A percentile compares a stretch with the other conserved stretches of the same genome.
Evolutionary conservation across 2,113 vertebrate genomes (phyloP).

Genomic region (Azemiops feae): DNA sequence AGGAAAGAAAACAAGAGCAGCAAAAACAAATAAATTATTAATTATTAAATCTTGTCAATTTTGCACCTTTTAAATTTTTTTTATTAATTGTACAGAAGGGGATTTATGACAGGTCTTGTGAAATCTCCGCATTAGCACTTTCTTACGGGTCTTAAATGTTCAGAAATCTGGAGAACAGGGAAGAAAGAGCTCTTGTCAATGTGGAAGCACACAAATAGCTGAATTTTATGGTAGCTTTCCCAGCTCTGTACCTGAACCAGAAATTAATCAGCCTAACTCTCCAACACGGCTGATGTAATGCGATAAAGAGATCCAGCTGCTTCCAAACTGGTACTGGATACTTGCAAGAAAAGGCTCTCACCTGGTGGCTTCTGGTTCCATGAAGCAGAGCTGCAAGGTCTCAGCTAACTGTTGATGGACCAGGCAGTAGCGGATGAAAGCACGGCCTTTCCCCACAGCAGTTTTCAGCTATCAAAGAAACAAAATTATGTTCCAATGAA

Average conservation of each 20-base stretch:
- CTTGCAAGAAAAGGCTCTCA: constrained; percentile 31
- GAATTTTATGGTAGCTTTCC: neutral
- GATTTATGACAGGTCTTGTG: neutral
- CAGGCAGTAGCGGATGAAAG: constrained; percentile 76
- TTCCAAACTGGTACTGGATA: neutral
- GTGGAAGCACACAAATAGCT: neutral
- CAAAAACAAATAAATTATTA: neutral
- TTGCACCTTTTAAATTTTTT: neutral
- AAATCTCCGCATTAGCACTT: neutral
- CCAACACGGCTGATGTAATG: neutral
- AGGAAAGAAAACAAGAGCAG: neutral
- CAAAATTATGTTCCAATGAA: neutral
- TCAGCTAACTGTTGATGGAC: constrained; percentile 70
- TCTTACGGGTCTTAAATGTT: neutral
- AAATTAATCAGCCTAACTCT: neutral
- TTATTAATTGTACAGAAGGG: neutral
- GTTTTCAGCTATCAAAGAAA: constrained; percentile 66
- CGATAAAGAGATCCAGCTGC: neutral
- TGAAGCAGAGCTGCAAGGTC: constrained; percentile 73
- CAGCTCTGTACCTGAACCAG: neutral
- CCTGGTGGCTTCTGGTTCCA: constrained; percentile 62
- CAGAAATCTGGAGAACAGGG: neutral
- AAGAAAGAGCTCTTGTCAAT: neutral
- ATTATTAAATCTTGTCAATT: neutral
- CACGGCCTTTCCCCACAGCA: constrained; percentile 69